These are phyloP conservation scores for Nomada lathburiana DNA, from an alignment of 2,888 invertebrate genomes.

Conservation along the genomic window DNA sequence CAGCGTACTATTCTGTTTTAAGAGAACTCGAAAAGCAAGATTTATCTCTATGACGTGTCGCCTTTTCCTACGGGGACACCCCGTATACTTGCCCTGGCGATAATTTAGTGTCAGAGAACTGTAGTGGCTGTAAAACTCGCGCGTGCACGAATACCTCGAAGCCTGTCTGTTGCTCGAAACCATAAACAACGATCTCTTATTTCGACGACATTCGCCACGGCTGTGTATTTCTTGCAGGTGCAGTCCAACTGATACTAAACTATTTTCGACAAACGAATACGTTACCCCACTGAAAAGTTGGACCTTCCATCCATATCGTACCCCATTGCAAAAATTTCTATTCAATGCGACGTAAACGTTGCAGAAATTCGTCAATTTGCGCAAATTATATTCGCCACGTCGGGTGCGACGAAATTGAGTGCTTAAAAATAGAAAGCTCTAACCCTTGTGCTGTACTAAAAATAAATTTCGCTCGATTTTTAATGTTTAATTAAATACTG, in stretches of 20 bases:
- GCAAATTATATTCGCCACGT: too few species aligned
- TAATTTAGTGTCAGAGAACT: conserved; percentile 64
- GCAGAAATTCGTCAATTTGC: too few species aligned
- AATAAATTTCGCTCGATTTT: too few species aligned
- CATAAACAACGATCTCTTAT: conserved; percentile 66
- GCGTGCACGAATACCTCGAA: conserved; percentile 55
- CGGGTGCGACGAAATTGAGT: too few species aligned
- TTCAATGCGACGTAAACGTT: too few species aligned
- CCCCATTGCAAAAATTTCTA: not conserved
- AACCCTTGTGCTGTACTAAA: too few species aligned
- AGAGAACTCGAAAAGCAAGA: not conserved
- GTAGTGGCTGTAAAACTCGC: conserved; percentile 63
- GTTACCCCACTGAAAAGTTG: not conserved
- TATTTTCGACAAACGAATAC: conserved; percentile 11
- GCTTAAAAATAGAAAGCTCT: too few species aligned
- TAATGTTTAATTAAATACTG: too few species aligned
- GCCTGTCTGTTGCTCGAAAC: conserved; percentile 53
- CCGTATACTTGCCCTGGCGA: conserved; percentile 36
- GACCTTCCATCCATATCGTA: not conserved
- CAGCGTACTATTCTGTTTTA: not conserved
- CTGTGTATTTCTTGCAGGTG: conserved; percentile 29
- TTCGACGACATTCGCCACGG: conserved; percentile 47
- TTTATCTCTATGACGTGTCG: conserved; percentile 11
- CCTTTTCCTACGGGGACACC: conserved; percentile 20
- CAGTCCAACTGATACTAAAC: conserved; percentile 14